Conservation (phyloP, 2,888 invertebrate species). For the Drosophila atroscutellata region DNA sequence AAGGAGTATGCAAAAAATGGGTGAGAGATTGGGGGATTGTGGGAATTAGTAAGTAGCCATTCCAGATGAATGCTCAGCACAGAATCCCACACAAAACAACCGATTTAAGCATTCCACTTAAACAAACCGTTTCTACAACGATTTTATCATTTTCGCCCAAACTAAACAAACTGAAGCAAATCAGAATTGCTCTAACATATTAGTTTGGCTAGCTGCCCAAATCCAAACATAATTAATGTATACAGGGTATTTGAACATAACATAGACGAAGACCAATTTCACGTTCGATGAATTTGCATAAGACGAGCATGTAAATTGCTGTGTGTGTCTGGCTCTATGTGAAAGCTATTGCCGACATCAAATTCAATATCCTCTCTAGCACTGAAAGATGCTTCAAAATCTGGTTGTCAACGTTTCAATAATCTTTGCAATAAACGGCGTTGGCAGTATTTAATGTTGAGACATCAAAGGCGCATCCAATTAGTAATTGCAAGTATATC, state of each 20-base stretch:
- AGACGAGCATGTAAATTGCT: not conserved
- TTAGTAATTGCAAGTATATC: not conserved
- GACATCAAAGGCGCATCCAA: not conserved
- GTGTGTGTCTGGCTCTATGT: not conserved
- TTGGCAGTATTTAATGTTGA: not conserved
- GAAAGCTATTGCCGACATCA: not conserved
- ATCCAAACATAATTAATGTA: not conserved
- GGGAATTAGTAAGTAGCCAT: conserved; percentile 18
- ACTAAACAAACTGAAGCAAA: not conserved
- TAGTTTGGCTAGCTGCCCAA: not conserved
- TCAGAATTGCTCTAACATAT: not conserved
- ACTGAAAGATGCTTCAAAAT: not conserved
- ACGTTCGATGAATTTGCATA: not conserved
- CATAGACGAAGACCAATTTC: not conserved
- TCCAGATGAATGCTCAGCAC: conserved; percentile 19
- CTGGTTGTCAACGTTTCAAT: not conserved
- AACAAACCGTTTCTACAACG: conserved; percentile 6
- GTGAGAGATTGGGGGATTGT: not conserved
- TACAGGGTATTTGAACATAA: not conserved
- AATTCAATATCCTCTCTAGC: not conserved
- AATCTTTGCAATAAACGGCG: not conserved
- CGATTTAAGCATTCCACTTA: conserved; percentile 24
- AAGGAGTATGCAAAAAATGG: not conserved
- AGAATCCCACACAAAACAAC: conserved; percentile 9
- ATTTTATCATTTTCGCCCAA: not conserved